Evolutionary conservation across 2,113 vertebrate species (phyloP).

Genomic region (Corythornis madagascariensis): DNA sequence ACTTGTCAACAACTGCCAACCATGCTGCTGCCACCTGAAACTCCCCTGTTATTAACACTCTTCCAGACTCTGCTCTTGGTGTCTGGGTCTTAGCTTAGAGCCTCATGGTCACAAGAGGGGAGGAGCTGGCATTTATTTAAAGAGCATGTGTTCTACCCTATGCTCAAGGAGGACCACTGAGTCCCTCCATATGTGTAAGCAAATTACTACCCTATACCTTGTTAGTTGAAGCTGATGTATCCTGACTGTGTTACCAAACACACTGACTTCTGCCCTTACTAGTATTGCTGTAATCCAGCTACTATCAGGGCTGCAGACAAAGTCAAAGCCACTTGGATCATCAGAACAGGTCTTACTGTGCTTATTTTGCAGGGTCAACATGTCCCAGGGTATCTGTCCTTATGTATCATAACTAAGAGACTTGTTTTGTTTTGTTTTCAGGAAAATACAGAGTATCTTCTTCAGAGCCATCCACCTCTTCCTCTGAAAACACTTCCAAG

Average conservation of each 20-base stretch:
- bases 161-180: neutral
- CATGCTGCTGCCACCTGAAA: neutral
- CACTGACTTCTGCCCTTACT: too few species aligned
- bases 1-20: neutral
- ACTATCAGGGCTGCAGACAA: neutral
- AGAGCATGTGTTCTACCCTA: neutral
- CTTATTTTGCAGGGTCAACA: neutral
- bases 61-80: neutral
- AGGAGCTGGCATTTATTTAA: neutral
- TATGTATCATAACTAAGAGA: neutral
- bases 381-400: neutral
- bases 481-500: slow-evolving; percentile 74
- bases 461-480: slow-evolving; percentile 73
- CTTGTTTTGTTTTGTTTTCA: slow-evolving; percentile 65
- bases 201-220: neutral
- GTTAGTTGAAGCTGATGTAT: neutral
- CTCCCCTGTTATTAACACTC: neutral
- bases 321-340: neutral
- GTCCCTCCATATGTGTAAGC: neutral
- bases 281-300: neutral
- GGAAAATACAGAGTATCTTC: slow-evolving; percentile 78
- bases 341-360: neutral
- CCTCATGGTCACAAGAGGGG: neutral
- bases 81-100: neutral
- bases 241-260: neutral